Evolutionary conservation across 2,888 invertebrate genomes (phyloP).

Genomic region (Penaeus monodon): DNA sequence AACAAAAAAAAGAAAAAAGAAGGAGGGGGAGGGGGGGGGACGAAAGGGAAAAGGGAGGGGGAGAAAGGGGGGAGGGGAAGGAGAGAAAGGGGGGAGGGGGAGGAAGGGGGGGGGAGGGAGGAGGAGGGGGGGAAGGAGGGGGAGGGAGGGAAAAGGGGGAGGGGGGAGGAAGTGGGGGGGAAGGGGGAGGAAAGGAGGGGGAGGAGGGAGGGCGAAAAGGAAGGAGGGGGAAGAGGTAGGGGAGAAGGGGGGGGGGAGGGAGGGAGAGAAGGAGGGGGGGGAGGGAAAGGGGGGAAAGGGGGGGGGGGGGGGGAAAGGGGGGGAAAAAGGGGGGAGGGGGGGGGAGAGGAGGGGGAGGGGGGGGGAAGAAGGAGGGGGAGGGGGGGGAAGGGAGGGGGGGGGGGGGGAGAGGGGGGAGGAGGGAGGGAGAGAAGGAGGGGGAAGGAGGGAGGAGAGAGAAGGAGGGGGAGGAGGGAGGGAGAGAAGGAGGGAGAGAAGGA

Average conservation of each 20-base stretch:
- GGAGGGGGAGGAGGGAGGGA: not conserved
- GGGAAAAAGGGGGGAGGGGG: not conserved
- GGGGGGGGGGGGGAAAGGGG: not conserved
- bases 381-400: no score
- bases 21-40: no score
- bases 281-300: not conserved
- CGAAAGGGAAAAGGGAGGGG: not conserved
- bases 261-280: not conserved
- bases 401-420: not conserved
- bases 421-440: not conserved
- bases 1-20: no score
- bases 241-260: not conserved
- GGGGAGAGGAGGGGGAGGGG: not conserved
- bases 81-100: not conserved
- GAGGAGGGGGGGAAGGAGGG: not conserved
- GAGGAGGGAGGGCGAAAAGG: not conserved
- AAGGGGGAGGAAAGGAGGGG: not conserved
- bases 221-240: not conserved
- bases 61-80: not conserved
- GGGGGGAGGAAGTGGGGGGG: not conserved
- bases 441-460: not conserved
- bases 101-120: not conserved
- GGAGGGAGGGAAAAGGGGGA: not conserved
- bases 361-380: no score
- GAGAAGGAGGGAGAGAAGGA: no score